A percentile compares a stretch with the other conserved stretches of the same genome.
phyloP scores from a whole-genome alignment of 2,113 vertebrate genomes.

The Crotalus viridis region DNA sequence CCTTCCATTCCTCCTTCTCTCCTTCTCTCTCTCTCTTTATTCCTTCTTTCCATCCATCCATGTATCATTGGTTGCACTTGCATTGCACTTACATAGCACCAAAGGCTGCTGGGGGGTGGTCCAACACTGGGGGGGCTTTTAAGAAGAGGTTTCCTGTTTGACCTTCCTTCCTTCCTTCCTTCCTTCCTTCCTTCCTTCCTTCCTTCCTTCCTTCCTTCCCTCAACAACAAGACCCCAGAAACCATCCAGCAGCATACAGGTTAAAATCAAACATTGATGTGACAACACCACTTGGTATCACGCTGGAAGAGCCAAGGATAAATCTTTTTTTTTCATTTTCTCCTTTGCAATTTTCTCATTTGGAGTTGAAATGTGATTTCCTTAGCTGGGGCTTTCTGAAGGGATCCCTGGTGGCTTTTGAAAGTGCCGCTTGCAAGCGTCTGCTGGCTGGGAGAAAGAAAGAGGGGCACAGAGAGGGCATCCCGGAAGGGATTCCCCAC shows the following conservation, averaged over 20 bases:
- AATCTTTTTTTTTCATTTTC: background rate
- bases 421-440: background rate
- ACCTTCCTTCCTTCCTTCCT: background rate
- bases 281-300: background rate
- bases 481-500: background rate
- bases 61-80: too few species aligned
- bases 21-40: too few species aligned
- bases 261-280: slow-evolving; percentile 9
- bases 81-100: too few species aligned
- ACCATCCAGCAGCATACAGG: background rate
- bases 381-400: background rate
- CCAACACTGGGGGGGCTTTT: too few species aligned
- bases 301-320: background rate
- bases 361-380: background rate
- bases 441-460: background rate
- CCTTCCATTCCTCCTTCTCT: background rate
- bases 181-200: background rate
- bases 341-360: slow-evolving; percentile 4
- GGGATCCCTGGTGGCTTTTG: background rate
- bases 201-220: too few species aligned
- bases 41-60: too few species aligned
- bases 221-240: background rate
- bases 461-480: background rate
- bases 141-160: too few species aligned
- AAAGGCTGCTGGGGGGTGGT: too few species aligned